Evolutionary conservation across 2,888 invertebrate genomes (phyloP).

Genomic region (Rhogogaster chlorosoma): DNA sequence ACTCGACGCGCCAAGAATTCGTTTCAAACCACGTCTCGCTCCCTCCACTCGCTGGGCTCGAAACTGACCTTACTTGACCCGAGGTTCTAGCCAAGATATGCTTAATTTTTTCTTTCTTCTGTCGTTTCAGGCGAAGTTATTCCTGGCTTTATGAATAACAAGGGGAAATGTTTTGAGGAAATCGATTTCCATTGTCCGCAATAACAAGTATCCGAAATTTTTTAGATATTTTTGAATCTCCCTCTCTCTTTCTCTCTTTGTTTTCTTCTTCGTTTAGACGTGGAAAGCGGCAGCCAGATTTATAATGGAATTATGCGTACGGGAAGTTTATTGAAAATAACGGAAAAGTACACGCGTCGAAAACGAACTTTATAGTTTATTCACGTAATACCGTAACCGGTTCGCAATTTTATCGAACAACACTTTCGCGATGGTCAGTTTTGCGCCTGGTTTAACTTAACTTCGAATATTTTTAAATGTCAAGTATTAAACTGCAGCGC

Average conservation of each 20-base stretch:
- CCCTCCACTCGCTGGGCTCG: not conserved
- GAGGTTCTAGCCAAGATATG: not conserved
- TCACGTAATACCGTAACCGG: constrained; percentile 32
- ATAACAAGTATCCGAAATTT: too few species aligned
- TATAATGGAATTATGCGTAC: not conserved
- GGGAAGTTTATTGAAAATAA: not conserved
- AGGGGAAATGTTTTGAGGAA: not conserved
- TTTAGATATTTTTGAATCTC: not conserved
- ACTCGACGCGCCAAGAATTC: constrained; percentile 49
- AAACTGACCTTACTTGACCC: constrained; percentile 51
- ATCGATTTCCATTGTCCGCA: not conserved
- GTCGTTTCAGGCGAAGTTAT: not conserved
- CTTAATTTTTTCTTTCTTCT: not conserved
- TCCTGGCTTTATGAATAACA: not conserved
- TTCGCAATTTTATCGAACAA: constrained; percentile 40
- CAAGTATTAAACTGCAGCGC: not conserved
- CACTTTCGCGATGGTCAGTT: constrained; percentile 41
- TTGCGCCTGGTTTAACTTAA: not conserved
- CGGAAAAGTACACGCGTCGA: constrained; percentile 21
- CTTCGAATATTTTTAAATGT: not conserved
- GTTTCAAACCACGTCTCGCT: not conserved
- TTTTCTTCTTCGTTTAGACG: not conserved
- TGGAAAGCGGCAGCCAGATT: not conserved
- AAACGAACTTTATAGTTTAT: constrained; percentile 43
- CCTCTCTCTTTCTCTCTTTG: not conserved